Evolutionary conservation across 2,797 vertebrate species (phyloP), one percentile per base, ranked within the genome.

Genomic region (Hippopotamyrus pictus): DNA sequence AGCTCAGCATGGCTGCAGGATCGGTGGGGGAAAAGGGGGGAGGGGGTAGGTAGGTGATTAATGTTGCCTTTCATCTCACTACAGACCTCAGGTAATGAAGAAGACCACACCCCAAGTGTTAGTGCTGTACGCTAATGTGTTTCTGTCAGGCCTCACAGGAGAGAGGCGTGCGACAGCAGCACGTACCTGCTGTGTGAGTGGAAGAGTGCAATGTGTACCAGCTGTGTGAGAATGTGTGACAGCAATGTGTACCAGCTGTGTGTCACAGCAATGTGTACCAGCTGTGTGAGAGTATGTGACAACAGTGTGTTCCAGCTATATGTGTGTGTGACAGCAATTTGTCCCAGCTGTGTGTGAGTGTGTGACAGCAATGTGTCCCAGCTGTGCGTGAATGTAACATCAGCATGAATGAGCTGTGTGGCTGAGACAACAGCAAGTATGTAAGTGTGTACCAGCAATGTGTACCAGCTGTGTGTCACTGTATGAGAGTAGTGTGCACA

Each of bases 11-110:
- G 44, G 82, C 19, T n/a, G n/a, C 0, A 1, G 37, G 37, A 48
- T 11, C 22, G 48, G 48, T 46, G 11, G 11, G 22, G 79, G 41
- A 9, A 3, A 33, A 8, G 79, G 2, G n/a, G 82, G 9, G 9
- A 17, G 17, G 17, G 5, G 37, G 73, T 83, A 51, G 53, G 54
- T 22, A 25, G 57, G 57, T 62, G 57, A 62, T 59, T 59, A 59
- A 59, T 88, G 50, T 82, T 88, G 73, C 33, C 11, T 37, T 25
- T 82, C 88, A 22, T 33, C 19, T 19, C 88, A 25, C 88, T 83
- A 73, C 33, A 44, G 37, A n/a, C 73, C 48, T 9, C 14, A 82
- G 88, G 79, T 46, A 82, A 88, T 88, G 88, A 88, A 83, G 73
- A 41, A 59, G 73, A 50, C 73, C n/a, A 53, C 29, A 51, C 51